Percentiles rank a stretch among this genome's conserved stretches.
Conservation (phyloP, 2,797 vertebrate genomes). For the Helicolenus hilgendorfi region DNA sequence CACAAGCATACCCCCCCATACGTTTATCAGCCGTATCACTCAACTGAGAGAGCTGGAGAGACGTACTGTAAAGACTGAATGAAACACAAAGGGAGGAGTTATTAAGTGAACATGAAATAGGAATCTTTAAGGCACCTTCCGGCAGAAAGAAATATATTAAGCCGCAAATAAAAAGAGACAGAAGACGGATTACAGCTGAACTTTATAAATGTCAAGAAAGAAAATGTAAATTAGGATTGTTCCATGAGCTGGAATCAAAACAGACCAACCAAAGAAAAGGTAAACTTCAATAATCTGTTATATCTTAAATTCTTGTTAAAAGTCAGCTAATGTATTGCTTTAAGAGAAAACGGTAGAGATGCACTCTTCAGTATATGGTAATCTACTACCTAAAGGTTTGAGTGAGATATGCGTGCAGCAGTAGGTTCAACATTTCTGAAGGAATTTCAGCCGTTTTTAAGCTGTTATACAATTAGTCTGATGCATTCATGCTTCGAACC, state of each 20-base stretch:
- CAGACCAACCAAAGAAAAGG: neutral
- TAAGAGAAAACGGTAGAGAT: neutral
- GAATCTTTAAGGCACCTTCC: neutral
- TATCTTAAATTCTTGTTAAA: neutral
- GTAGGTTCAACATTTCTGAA: neutral
- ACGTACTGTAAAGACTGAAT: neutral
- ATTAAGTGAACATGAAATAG: neutral
- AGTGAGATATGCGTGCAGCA: neutral
- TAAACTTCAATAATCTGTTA: neutral
- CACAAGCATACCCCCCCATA: conserved; percentile 7
- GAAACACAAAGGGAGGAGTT: neutral
- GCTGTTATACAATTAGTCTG: neutral
- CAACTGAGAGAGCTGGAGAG: neutral
- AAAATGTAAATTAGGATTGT: neutral
- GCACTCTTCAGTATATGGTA: neutral
- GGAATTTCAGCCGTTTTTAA: neutral
- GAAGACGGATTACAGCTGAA: neutral
- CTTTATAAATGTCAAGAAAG: conserved; percentile 12
- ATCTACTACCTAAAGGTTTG: neutral
- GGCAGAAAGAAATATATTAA: conserved; percentile 29
- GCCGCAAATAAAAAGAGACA: conserved; percentile 5
- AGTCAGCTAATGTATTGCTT: neutral
- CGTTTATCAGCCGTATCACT: conserved; percentile 25
- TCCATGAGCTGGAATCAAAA: neutral
- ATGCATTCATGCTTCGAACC: neutral